A percentile compares a stretch with the other conserved stretches of the same genome.
These are phyloP conservation scores for Enteromius fasciolatus DNA, from an alignment of 2,797 vertebrate species.

Conservation along the genomic window DNA sequence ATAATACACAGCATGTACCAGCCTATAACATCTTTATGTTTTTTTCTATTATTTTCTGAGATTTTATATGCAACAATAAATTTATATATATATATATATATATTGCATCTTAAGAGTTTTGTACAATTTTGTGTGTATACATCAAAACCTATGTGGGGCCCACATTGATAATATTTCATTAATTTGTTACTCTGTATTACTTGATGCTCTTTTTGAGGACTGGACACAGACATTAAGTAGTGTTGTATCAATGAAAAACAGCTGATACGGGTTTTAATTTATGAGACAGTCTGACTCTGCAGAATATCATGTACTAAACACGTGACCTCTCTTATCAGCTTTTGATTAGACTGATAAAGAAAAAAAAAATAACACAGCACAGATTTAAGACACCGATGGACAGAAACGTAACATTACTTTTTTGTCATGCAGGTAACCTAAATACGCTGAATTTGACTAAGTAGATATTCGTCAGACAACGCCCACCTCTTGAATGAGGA, in stretches of 20 bases:
- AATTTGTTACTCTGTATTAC: background rate
- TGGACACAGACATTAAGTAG: background rate
- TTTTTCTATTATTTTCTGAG: no score
- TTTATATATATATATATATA: background rate
- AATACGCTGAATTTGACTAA: background rate
- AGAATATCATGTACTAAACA: background rate
- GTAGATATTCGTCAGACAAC: background rate
- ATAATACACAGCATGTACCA: background rate
- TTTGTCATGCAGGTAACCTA: background rate
- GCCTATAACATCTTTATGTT: no score
- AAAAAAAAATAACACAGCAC: background rate
- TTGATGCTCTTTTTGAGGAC: background rate
- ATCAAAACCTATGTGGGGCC: background rate
- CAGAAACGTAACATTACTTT: background rate
- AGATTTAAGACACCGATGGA: background rate
- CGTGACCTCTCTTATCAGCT: background rate
- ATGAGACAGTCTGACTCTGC: background rate
- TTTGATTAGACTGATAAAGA: background rate
- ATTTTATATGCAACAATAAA: background rate
- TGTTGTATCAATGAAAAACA: conserved; percentile 23
- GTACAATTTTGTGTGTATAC: background rate
- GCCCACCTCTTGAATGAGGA: conserved; percentile 7
- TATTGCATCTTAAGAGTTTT: background rate
- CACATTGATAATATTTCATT: background rate
- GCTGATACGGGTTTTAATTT: background rate